Percentiles rank a stretch among this genome's conserved stretches.
phyloP scores from a whole-genome alignment of 2,797 vertebrate genomes.

The Ibycter americanus region DNA sequence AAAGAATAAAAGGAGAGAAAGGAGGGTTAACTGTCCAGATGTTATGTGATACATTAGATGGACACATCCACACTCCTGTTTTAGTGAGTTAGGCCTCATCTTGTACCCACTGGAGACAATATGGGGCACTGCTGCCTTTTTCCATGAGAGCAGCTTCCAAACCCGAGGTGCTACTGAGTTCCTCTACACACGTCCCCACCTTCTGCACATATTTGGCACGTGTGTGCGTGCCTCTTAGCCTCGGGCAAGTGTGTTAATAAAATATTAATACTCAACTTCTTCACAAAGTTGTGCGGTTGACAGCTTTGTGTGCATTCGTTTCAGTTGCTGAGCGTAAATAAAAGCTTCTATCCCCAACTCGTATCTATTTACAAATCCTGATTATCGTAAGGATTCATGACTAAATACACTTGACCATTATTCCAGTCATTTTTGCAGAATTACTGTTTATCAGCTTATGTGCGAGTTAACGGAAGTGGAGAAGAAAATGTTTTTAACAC shows the following conservation, averaged over 20 bases:
- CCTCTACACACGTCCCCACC: not conserved
- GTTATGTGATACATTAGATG: not conserved
- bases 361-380: not conserved
- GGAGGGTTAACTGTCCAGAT: slow-evolving; percentile 2
- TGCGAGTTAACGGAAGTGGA: not conserved
- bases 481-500: not conserved
- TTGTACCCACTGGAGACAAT: not conserved
- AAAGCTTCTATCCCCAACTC: not conserved
- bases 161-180: accelerated
- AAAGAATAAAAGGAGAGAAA: slow-evolving; percentile 45
- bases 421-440: not conserved
- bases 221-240: not conserved
- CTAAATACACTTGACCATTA: not conserved
- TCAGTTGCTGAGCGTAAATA: not conserved
- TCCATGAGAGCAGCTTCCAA: not conserved
- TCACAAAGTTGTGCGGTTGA: not conserved
- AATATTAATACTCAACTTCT: not conserved
- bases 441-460: not conserved
- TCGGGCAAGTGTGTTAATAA: not conserved
- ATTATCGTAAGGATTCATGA: not conserved
- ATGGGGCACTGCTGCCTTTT: not conserved
- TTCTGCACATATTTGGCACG: not conserved
- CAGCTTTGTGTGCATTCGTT: not conserved
- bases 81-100: not conserved
- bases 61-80: not conserved